phyloP scores from a whole-genome alignment of 2,888 invertebrate genomes.

The Ceratothoa steindachneri region DNA sequence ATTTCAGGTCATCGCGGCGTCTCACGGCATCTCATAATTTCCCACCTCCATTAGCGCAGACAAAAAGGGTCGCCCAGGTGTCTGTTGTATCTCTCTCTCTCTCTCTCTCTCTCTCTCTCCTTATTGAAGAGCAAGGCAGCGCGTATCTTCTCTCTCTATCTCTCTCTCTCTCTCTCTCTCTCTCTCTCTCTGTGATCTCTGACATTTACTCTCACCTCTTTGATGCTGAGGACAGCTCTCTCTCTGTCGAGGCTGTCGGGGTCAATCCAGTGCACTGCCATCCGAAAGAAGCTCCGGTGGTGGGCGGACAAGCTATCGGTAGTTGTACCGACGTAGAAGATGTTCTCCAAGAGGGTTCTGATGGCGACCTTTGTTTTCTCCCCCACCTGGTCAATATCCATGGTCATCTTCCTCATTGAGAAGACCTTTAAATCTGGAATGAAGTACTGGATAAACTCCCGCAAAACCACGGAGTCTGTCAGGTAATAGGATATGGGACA shows the following conservation, averaged over 20 bases:
- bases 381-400: not conserved
- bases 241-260: not conserved
- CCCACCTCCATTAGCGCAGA: no score
- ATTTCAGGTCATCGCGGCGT: no score
- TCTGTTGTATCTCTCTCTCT: no score
- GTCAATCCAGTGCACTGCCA: not conserved
- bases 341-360: not conserved
- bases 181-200: no score
- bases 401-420: not conserved
- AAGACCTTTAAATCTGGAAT: not conserved
- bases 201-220: no score
- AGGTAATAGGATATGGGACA: not conserved
- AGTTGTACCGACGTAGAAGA: no score
- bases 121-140: no score
- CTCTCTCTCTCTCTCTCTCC: no score
- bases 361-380: not conserved
- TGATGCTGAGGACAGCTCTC: not conserved
- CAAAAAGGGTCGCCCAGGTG: no score
- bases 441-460: not conserved
- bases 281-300: not conserved
- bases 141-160: no score
- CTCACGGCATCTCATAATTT: no score
- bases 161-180: no score
- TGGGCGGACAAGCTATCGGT: not conserved
- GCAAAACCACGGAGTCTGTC: not conserved